phyloP scores from a whole-genome alignment of 1,140 invertebrate genomes.

The Pogonus chalceus region DNA sequence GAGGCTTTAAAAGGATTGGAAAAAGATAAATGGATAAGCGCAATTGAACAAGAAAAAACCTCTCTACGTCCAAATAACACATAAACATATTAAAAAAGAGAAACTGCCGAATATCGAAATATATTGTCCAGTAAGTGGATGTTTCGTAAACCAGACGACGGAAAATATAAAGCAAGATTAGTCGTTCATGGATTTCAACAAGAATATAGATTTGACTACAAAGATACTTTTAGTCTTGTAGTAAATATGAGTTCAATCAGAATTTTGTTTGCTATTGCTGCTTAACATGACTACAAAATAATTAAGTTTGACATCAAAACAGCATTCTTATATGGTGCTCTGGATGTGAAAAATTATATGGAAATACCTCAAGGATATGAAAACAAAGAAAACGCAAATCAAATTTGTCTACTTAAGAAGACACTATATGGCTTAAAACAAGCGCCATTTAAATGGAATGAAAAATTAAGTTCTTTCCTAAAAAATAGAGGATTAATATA shows the following conservation, averaged over 20 bases:
- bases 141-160: conserved; percentile 26
- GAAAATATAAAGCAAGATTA: conserved; percentile 32
- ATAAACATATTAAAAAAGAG: neutral
- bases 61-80: neutral
- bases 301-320: conserved; percentile 31
- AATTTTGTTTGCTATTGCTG: conserved; percentile 30
- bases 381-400: conserved; percentile 12
- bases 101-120: conserved; percentile 15
- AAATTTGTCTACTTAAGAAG: conserved; percentile 21
- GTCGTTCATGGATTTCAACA: conserved; percentile 33
- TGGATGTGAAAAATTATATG: conserved; percentile 36
- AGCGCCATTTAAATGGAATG: too few relatives aligned
- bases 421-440: conserved; percentile 29
- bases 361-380: conserved; percentile 29
- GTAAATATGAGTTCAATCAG: conserved; percentile 25
- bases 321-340: conserved; percentile 36
- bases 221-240: conserved; percentile 32
- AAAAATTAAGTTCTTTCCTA: too few relatives aligned
- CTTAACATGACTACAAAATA: conserved; percentile 19
- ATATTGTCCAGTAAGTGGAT: conserved; percentile 30
- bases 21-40: too few relatives aligned
- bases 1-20: too few relatives aligned
- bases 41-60: too few relatives aligned
- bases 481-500: too few relatives aligned
- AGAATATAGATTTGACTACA: conserved; percentile 30